phyloP scores from a whole-genome alignment of 2,888 invertebrate species.

The Halocaridina rubra region DNA sequence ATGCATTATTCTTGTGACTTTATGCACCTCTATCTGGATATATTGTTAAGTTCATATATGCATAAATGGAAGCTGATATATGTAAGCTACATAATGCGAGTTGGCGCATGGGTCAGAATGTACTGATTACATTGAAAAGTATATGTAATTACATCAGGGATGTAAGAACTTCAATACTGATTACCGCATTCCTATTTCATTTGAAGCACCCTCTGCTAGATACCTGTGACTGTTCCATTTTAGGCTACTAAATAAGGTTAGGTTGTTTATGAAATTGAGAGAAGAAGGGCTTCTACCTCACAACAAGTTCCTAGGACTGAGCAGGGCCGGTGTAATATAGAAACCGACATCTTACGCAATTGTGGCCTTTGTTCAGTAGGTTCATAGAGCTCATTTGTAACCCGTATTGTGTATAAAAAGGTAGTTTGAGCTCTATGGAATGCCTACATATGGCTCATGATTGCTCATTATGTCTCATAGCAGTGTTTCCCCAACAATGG shows the following conservation, averaged over 20 bases:
- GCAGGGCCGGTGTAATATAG: constrained; percentile 53
- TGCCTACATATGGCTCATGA: not conserved
- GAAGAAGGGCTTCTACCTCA: constrained; percentile 56
- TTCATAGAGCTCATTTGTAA: not conserved
- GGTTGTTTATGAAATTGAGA: constrained; percentile 24
- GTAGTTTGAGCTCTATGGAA: not conserved
- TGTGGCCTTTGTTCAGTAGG: not conserved
- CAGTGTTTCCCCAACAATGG: constrained; percentile 44
- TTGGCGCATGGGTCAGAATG: too few species aligned
- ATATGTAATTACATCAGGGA: too few species aligned
- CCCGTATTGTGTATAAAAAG: not conserved
- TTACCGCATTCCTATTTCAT: too few species aligned
- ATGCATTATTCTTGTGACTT: too few species aligned
- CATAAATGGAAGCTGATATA: too few species aligned
- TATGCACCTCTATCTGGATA: too few species aligned
- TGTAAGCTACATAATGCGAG: too few species aligned
- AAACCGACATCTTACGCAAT: not conserved
- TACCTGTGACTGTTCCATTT: constrained; percentile 1
- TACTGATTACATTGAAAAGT: too few species aligned
- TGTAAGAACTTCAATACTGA: too few species aligned
- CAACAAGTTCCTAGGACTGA: constrained; percentile 60
- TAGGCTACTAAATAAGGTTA: constrained; percentile 30
- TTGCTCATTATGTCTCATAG: constrained; percentile 39
- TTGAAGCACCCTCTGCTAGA: constrained; percentile 34
- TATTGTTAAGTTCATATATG: too few species aligned